A percentile compares a stretch with the other conserved stretches of the same genome.
These are phyloP conservation scores for Hippocampus comes DNA, from an alignment of 2,113 vertebrate genomes.

Conservation along the genomic window DNA sequence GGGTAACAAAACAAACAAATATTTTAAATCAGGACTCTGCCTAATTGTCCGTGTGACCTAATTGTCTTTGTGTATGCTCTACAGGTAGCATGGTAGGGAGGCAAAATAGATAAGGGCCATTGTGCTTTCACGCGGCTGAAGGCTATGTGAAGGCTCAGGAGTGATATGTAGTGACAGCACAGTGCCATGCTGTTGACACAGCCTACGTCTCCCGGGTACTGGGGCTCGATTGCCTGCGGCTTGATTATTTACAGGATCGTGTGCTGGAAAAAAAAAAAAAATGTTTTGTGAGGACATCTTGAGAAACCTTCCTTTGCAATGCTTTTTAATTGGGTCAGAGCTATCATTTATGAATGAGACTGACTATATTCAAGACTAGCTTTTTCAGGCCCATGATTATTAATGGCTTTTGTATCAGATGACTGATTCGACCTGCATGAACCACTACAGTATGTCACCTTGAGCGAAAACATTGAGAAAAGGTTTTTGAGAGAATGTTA, in stretches of 20 bases:
- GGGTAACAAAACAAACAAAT: background rate
- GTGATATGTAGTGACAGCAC: slow-evolving; percentile 75
- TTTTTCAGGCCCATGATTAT: slow-evolving; percentile 65
- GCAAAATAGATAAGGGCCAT: slow-evolving; percentile 55
- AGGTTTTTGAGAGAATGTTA: slow-evolving; percentile 43
- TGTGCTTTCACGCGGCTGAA: slow-evolving; percentile 62
- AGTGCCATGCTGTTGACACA: slow-evolving; percentile 75
- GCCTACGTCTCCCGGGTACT: slow-evolving; percentile 68
- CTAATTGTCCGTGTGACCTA: slow-evolving; percentile 30
- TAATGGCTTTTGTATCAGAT: slow-evolving; percentile 69
- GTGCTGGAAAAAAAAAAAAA: slow-evolving; percentile 44
- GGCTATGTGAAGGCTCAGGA: slow-evolving; percentile 65
- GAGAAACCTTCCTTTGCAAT: slow-evolving; percentile 58
- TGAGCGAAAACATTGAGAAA: slow-evolving; percentile 26
- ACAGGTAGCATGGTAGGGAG: slow-evolving; percentile 44
- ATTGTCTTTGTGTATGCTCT: slow-evolving; percentile 50
- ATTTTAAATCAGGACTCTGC: slow-evolving; percentile 21
- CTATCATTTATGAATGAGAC: slow-evolving; percentile 73
- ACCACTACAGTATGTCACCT: slow-evolving; percentile 39
- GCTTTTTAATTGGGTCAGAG: slow-evolving; percentile 70
- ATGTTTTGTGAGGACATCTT: slow-evolving; percentile 56
- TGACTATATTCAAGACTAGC: slow-evolving; percentile 60
- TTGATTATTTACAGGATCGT: slow-evolving; percentile 72
- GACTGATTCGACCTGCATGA: slow-evolving; percentile 60
- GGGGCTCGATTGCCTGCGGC: slow-evolving; percentile 64